A percentile compares a stretch with the other conserved stretches of the same genome.
These are phyloP conservation scores for Drosophila niveifrons DNA, from an alignment of 2,888 invertebrate genomes.

Conservation along the genomic window DNA sequence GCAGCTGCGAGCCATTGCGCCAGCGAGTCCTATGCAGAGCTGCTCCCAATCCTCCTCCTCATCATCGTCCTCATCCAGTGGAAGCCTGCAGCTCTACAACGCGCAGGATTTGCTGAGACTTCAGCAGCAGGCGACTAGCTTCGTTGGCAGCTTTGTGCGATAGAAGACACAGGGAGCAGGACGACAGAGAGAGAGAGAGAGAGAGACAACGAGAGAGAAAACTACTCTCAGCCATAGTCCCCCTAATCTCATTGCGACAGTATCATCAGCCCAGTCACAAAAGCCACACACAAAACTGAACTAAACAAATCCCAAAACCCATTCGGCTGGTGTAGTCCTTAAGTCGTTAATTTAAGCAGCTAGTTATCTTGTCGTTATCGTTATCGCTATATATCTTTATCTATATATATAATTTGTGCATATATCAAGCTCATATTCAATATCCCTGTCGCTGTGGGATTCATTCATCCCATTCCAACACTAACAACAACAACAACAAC, in stretches of 20 bases:
- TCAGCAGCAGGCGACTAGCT: slow-evolving; percentile 56
- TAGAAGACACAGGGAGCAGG: background rate
- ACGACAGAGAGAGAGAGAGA: background rate
- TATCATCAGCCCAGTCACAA: slow-evolving; percentile 48
- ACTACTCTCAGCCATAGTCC: slow-evolving; percentile 3
- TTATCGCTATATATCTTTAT: slow-evolving; percentile 7
- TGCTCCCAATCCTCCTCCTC: background rate
- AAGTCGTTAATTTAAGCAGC: slow-evolving; percentile 66
- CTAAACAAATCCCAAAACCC: background rate
- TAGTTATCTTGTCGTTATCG: slow-evolving; percentile 64
- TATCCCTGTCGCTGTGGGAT: slow-evolving; percentile 22
- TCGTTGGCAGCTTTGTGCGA: slow-evolving; percentile 47
- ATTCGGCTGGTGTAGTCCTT: slow-evolving; percentile 11
- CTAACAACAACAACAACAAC: slow-evolving; percentile 19
- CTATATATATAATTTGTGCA: slow-evolving; percentile 43
- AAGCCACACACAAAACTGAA: background rate
- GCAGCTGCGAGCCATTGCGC: slow-evolving; percentile 74
- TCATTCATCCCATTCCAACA: slow-evolving; percentile 5
- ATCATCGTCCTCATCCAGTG: slow-evolving; percentile 7
- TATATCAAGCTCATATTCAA: slow-evolving; percentile 65
- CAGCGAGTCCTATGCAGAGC: slow-evolving; percentile 35
- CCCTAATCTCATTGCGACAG: slow-evolving; percentile 74
- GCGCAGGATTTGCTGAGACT: slow-evolving; percentile 77
- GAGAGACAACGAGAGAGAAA: background rate
- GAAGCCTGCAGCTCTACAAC: slow-evolving; percentile 71